These are phyloP conservation scores for Ectemnius cavifrons DNA, from an alignment of 2,888 invertebrate genomes.

Conservation along the genomic window DNA sequence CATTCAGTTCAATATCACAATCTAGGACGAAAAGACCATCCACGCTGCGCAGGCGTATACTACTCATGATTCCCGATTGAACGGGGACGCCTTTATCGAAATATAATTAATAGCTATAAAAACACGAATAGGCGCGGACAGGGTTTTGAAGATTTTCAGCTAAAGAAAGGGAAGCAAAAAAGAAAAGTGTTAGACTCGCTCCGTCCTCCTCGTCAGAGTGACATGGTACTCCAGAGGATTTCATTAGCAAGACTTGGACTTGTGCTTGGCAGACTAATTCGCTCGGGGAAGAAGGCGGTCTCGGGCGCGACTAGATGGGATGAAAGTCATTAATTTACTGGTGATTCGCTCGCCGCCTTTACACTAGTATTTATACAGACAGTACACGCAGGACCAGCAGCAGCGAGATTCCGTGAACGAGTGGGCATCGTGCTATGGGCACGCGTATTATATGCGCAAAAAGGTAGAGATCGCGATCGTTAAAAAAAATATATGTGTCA, in stretches of 20 bases:
- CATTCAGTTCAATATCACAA: slow-evolving; percentile 73
- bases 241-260: neutral
- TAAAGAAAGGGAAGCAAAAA: too few species aligned
- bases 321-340: neutral
- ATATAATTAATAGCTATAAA: slow-evolving; percentile 2
- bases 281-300: neutral
- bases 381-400: slow-evolving; percentile 1
- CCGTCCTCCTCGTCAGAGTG: too few species aligned
- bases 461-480: slow-evolving; percentile 56
- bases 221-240: neutral
- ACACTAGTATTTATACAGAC: neutral
- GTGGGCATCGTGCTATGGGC: slow-evolving; percentile 26
- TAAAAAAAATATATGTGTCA: slow-evolving; percentile 59
- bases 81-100: neutral
- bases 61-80: neutral
- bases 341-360: neutral
- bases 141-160: too few species aligned
- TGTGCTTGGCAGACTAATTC: neutral
- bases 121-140: neutral
- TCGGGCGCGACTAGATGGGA: slow-evolving; percentile 5
- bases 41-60: slow-evolving; percentile 29
- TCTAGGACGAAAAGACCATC: slow-evolving; percentile 69
- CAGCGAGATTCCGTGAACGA: slow-evolving; percentile 13
- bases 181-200: neutral
- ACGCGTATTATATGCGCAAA: slow-evolving; percentile 37